Evolutionary conservation across 2,888 invertebrate genomes (phyloP), one percentile per base, ranked within the genome.

Genomic region (Meiosimyza platycephala): DNA sequence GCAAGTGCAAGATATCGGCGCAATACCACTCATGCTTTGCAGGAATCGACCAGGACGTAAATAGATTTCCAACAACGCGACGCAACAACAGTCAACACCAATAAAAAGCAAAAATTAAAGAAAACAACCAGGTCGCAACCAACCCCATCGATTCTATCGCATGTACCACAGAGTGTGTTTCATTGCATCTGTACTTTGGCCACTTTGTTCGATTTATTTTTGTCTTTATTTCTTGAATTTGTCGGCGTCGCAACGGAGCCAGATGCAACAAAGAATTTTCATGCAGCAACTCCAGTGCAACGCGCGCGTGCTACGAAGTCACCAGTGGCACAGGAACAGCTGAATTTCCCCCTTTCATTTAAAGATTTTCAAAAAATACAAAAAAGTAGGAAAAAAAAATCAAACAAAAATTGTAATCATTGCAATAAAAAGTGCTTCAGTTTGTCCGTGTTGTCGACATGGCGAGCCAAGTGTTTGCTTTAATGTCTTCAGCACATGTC

Each of bases 41-140:
- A 72, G 76, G 75, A 77, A 78, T 73, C 70, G 22, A 52, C 74
- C 78, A 76, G 77, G 76, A 79, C 72, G 71, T 76, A 79, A 79
- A 79, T 79, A 79, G 77, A 78, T 78, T 78, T 76, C 54, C 51
- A 51, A 63, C 63, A 59, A 68, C 12, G 50, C 59, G 62, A 60
- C 62, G 60, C 62, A 4, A 40, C 40, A 40, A 40, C 40, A 40
- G 40, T 40, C 40, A 7, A 40, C 40, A 9, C 40, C 1, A 28
- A 28, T 28, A 28, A 28, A 40, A 40, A 40, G 4, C 40, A 40
- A 40, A 40, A 40, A 40, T 40, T 9, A 40, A 40, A 40, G 40
- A 40, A 40, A 40, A 40, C 40, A 40, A 40, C 40, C 40, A 40
- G 9, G 40, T 40, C 47, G 48, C 18, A 57, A 67, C 15, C 70